Evolutionary conservation across 2,888 invertebrate species (phyloP).

Genomic region (Ormyrus labotus): DNA sequence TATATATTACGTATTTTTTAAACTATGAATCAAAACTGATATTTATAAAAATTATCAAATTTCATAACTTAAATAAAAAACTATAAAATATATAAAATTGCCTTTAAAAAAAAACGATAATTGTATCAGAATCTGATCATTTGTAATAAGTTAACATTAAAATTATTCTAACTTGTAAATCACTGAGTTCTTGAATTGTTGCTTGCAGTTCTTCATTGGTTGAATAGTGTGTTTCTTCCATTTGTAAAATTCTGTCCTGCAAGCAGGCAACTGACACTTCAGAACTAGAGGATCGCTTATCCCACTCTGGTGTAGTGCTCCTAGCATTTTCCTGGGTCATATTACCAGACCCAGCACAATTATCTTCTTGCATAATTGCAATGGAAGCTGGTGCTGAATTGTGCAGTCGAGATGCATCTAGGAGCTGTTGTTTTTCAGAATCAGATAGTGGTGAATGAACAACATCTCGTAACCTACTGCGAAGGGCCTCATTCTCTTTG

Average conservation of each 20-base stretch:
- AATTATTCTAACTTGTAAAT: slow-evolving; percentile 82
- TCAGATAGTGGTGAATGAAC: slow-evolving; percentile 89
- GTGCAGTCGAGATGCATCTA: slow-evolving; percentile 84
- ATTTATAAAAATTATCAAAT: background rate
- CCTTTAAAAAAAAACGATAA: background rate
- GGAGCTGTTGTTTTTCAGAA: slow-evolving; percentile 88
- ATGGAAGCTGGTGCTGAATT: slow-evolving; percentile 90
- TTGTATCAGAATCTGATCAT: slow-evolving; percentile 59
- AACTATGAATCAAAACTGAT: background rate
- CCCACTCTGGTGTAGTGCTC: slow-evolving; percentile 91
- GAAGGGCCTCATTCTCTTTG: slow-evolving; percentile 86
- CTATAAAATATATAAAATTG: background rate
- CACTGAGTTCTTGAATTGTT: slow-evolving; percentile 93
- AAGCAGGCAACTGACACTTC: slow-evolving; percentile 94
- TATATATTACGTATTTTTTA: background rate
- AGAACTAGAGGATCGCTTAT: slow-evolving; percentile 91
- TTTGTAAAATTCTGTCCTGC: slow-evolving; percentile 94
- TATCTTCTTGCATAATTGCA: slow-evolving; percentile 74
- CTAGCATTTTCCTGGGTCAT: slow-evolving; percentile 78
- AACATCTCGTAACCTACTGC: slow-evolving; percentile 86
- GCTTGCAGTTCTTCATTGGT: slow-evolving; percentile 96
- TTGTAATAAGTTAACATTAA: slow-evolving; percentile 73
- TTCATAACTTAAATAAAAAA: background rate
- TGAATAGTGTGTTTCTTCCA: slow-evolving; percentile 92
- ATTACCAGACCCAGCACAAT: slow-evolving; percentile 58